A percentile compares a stretch with the other conserved stretches of the same genome.
Conservation (phyloP, 2,113 vertebrate genomes). For the Phylloscopus whistleri region DNA sequence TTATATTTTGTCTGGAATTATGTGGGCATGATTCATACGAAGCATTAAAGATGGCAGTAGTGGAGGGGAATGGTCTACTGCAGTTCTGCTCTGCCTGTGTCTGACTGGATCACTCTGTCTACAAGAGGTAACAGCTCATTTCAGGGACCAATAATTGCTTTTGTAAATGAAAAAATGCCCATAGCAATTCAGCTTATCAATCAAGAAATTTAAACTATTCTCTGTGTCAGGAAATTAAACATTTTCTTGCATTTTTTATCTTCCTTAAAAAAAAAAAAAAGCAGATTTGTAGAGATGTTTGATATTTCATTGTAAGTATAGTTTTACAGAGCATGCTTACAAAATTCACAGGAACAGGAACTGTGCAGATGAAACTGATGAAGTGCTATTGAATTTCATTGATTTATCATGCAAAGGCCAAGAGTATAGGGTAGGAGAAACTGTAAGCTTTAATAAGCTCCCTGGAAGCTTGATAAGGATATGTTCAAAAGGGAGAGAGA, state of each 20-base stretch:
- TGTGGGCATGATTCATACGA: neutral
- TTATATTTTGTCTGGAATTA: neutral
- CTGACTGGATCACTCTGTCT: neutral
- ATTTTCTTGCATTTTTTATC: neutral
- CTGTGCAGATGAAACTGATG: neutral
- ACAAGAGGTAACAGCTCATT: neutral
- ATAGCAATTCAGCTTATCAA: neutral
- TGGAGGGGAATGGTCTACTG: neutral
- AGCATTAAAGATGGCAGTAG: neutral
- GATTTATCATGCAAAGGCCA: conserved; percentile 38
- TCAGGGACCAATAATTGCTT: neutral
- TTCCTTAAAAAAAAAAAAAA: neutral
- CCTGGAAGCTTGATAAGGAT: conserved; percentile 18
- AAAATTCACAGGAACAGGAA: conserved; percentile 37
- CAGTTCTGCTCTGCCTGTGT: neutral
- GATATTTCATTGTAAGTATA: conserved; percentile 30
- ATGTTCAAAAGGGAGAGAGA: conserved; percentile 3
- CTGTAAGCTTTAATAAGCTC: conserved; percentile 8
- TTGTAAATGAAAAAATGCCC: neutral
- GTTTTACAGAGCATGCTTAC: neutral
- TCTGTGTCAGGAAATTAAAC: neutral
- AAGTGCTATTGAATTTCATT: conserved; percentile 45
- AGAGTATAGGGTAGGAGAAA: neutral
- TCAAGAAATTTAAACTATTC: neutral
- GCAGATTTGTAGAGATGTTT: neutral